Evolutionary conservation across 2,888 invertebrate genomes (phyloP), one percentile per base, ranked within the genome.

Genomic region (Phortica magna): DNA sequence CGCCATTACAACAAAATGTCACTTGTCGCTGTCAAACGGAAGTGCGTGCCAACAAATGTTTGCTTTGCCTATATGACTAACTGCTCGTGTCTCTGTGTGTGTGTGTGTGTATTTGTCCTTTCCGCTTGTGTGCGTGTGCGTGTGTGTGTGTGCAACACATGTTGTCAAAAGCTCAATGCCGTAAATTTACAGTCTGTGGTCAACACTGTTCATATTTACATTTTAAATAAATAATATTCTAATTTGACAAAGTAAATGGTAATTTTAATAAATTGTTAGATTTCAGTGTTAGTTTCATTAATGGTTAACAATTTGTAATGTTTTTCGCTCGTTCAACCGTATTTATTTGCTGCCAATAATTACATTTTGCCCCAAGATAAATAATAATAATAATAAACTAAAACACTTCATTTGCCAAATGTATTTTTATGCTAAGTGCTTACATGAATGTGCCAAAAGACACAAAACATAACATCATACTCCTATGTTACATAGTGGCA

Each of bases 201-300:
- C 84, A 77, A 76, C 79, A 43, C 76, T 80, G 83, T 81, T 85
- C 88, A 87, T 87, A 88, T 87, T 87, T 87, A 85, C 85, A 85
- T 80, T 87, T 82, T 87, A 88, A 87, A 87, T 87, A 88, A 87
- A 87, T 87, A 87, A 87, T 87, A 88, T 87, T 88, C 87, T 88
- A 88, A 87, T 87, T 87, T 87, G 87, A 88, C 87, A 87, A 88
- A 88, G 85, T 82, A 84, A 85, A 87, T 80, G 83, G 80, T 74
- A 83, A 81, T 84, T 87, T 85, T 84, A 82, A 84, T 83, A 88
- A 85, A 85, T 84, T 79, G 78, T 74, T 79, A 79, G 78, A 64
- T 59, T 39, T 71, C 74, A 73, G 43, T 81, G 83, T 75, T 75
- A 76, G 79, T 80, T 76, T 78, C 83, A 86, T 83, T 85, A 83